Percentiles rank a stretch among this genome's conserved stretches.
Evolutionary conservation across 2,888 invertebrate species (phyloP).

Genomic region (Coleophora deauratella): DNA sequence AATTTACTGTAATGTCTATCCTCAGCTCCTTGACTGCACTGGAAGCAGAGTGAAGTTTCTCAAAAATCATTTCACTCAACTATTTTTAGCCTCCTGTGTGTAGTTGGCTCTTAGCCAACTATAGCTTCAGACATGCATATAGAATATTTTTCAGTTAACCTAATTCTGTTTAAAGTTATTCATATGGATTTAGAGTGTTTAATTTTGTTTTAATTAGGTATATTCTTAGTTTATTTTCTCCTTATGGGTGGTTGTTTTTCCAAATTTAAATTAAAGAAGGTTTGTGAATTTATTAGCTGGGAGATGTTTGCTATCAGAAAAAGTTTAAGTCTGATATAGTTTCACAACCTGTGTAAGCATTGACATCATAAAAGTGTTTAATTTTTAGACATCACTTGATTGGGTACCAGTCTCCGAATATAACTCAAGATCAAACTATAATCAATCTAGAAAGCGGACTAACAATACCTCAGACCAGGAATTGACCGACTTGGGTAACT

Average conservation of each 20-base stretch:
- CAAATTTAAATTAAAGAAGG: constrained; percentile 61
- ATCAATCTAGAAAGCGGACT: constrained; percentile 61
- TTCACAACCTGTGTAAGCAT: not conserved
- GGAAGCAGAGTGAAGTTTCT: not conserved
- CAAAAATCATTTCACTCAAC: constrained; percentile 21
- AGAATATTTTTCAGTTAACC: too few species aligned
- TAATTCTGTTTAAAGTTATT: too few species aligned
- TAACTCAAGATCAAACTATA: constrained; percentile 61
- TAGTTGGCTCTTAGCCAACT: constrained; percentile 56
- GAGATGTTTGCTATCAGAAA: not conserved
- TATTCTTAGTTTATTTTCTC: constrained; percentile 6
- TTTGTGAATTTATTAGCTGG: constrained; percentile 26
- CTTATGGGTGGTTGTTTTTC: constrained; percentile 69
- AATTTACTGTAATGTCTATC: too few species aligned
- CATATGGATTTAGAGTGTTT: too few species aligned
- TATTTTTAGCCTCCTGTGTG: constrained; percentile 53
- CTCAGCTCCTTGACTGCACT: not conserved
- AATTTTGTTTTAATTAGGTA: not conserved
- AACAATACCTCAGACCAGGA: constrained; percentile 68
- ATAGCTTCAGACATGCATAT: constrained; percentile 20
- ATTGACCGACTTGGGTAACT: constrained; percentile 63
- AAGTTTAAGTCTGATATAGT: not conserved
- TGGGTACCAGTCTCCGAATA: constrained; percentile 72
- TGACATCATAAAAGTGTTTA: not conserved
- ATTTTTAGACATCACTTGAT: constrained; percentile 66